A percentile compares a stretch with the other conserved stretches of the same genome.
These are phyloP conservation scores for Euclidia mi DNA, from an alignment of 2,888 invertebrate genomes.

Conservation along the genomic window DNA sequence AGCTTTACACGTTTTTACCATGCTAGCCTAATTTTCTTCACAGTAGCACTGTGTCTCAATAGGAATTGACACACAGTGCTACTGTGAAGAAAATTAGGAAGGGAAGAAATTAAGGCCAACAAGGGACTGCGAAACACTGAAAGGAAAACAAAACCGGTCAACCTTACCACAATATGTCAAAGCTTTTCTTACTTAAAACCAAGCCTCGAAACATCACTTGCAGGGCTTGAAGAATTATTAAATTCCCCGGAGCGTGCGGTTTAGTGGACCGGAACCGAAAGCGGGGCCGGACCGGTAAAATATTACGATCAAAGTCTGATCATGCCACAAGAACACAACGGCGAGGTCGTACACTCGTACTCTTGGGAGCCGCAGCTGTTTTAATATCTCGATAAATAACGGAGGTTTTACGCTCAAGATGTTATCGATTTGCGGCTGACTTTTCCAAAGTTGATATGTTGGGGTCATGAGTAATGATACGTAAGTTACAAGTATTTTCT, in stretches of 20 bases:
- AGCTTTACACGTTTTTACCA: too few relatives aligned
- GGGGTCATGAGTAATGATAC: too few relatives aligned
- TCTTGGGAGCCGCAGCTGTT: not conserved
- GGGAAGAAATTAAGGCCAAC: too few relatives aligned
- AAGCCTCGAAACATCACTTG: conserved; percentile 69
- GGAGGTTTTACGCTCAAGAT: not conserved
- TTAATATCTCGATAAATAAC: conserved; percentile 25
- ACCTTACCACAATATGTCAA: not conserved
- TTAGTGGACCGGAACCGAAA: conserved; percentile 68
- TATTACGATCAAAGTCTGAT: conserved; percentile 72
- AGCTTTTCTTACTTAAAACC: conserved; percentile 52
- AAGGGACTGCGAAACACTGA: too few relatives aligned
- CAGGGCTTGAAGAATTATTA: conserved; percentile 72
- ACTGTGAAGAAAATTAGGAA: too few relatives aligned
- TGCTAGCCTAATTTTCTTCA: too few relatives aligned
- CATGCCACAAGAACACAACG: conserved; percentile 61
- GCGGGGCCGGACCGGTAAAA: conserved; percentile 62
- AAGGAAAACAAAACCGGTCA: too few relatives aligned
- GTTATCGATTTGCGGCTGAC: not conserved
- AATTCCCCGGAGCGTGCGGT: conserved; percentile 65
- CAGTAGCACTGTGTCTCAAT: too few relatives aligned
- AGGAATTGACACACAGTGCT: too few relatives aligned
- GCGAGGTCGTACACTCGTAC: conserved; percentile 21
- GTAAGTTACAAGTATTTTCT: too few relatives aligned
- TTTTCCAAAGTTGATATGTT: not conserved